These are phyloP conservation scores for Exaiptasia diaphana DNA, from an alignment of 64 coral and sea anemone species.

Conservation along the genomic window DNA sequence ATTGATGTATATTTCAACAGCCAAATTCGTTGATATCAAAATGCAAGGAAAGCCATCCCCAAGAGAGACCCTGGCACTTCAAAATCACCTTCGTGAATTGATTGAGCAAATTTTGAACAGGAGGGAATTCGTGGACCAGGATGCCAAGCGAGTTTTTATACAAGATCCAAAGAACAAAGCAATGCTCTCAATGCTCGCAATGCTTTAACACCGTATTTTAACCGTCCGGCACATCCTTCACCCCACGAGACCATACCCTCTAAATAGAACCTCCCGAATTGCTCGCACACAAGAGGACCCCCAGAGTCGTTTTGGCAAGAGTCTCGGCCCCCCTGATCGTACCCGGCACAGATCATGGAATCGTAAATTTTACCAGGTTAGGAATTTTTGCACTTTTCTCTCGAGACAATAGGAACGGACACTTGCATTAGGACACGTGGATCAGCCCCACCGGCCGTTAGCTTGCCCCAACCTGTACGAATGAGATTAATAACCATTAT, in stretches of 20 bases:
- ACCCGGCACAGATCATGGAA: constrained; percentile 45
- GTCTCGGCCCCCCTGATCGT: constrained; percentile 15
- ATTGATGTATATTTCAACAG: too few relatives aligned
- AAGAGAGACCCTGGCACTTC: too few relatives aligned
- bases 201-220: constrained; percentile 38
- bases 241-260: constrained; percentile 45
- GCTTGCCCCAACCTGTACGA: constrained; percentile 20
- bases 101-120: too few relatives aligned
- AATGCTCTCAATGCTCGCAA: too few relatives aligned
- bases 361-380: not conserved
- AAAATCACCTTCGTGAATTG: too few relatives aligned
- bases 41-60: too few relatives aligned
- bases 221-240: constrained; percentile 8
- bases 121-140: too few relatives aligned
- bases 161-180: too few relatives aligned
- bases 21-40: too few relatives aligned
- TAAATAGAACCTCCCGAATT: constrained; percentile 25
- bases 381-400: not conserved
- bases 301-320: constrained; percentile 46
- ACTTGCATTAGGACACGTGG: constrained; percentile 1
- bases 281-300: constrained; percentile 43
- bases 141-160: too few relatives aligned
- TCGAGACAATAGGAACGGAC: constrained; percentile 21
- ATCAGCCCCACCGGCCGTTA: not conserved
- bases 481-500: not conserved